Evolutionary conservation across 1,140 invertebrate species (phyloP).

Genomic region (Sycobia sp.): DNA sequence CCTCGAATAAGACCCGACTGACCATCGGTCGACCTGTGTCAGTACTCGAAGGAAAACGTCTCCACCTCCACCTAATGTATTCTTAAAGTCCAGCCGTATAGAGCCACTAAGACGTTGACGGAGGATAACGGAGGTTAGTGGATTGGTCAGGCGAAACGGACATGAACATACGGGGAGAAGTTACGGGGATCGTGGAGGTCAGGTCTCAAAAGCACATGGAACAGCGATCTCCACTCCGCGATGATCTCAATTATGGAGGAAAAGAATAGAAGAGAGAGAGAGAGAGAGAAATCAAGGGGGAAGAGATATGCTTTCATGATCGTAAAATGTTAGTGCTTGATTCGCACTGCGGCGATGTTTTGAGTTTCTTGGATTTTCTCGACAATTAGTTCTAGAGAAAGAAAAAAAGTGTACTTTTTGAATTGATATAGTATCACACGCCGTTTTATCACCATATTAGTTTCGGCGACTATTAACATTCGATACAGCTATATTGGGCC

Average conservation of each 20-base stretch:
- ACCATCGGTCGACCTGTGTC: no score
- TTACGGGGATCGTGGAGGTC: neutral
- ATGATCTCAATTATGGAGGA: constrained; percentile 55
- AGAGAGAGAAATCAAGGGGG: neutral
- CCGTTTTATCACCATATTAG: no score
- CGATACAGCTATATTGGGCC: no score
- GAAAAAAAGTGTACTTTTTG: no score
- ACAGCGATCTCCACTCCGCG: constrained; percentile 51
- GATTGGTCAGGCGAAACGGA: neutral
- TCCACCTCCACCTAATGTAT: constrained; percentile 25
- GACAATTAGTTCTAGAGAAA: no score
- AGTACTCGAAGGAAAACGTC: neutral
- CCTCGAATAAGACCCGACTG: no score
- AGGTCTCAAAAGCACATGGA: constrained; percentile 39
- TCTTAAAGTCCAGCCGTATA: constrained; percentile 33
- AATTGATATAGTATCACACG: no score
- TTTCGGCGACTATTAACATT: no score
- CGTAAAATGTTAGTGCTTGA: neutral
- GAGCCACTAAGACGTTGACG: constrained; percentile 43
- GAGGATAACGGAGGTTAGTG: no score
- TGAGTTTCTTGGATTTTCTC: neutral
- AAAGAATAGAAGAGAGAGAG: neutral
- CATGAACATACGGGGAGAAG: neutral
- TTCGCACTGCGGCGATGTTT: neutral
- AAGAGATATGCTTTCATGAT: neutral